A percentile compares a stretch with the other conserved stretches of the same genome.
Conservation (phyloP, 2,797 vertebrate species). For the Falco berigora region DNA sequence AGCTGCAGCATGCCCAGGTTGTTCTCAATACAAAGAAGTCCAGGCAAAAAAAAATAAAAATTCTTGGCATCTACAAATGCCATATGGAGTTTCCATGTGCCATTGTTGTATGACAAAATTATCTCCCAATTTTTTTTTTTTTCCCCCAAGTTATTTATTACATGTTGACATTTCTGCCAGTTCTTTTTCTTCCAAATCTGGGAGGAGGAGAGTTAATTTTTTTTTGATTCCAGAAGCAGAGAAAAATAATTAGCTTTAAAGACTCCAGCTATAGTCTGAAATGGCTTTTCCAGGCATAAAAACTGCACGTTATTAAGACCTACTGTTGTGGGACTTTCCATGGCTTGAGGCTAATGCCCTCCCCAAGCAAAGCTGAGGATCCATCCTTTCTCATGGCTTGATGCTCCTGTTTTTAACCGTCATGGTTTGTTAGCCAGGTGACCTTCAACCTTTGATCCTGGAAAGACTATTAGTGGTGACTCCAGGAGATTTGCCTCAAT, state of each 20-base stretch:
- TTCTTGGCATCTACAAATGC: background rate
- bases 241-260: background rate
- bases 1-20: background rate
- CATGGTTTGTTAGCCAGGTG: conserved; percentile 41
- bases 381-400: conserved; percentile 16
- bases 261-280: background rate
- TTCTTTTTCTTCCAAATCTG: background rate
- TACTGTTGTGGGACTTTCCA: background rate
- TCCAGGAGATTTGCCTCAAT: background rate
- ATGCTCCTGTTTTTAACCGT: conserved; percentile 23
- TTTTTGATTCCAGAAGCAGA: background rate
- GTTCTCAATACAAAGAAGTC: background rate
- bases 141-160: background rate
- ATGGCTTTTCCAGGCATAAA: background rate
- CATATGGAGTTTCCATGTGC: background rate
- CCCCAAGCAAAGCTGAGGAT: background rate
- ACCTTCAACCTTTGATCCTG: conserved; percentile 53
- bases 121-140: background rate
- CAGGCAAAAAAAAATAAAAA: background rate
- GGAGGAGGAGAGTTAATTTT: background rate
- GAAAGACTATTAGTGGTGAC: background rate
- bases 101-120: background rate
- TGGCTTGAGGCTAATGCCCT: conserved; percentile 4
- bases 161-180: background rate
- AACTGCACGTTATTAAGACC: background rate